Evolutionary conservation across 2,113 vertebrate species (phyloP).

Genomic region (Corapipo altera): DNA sequence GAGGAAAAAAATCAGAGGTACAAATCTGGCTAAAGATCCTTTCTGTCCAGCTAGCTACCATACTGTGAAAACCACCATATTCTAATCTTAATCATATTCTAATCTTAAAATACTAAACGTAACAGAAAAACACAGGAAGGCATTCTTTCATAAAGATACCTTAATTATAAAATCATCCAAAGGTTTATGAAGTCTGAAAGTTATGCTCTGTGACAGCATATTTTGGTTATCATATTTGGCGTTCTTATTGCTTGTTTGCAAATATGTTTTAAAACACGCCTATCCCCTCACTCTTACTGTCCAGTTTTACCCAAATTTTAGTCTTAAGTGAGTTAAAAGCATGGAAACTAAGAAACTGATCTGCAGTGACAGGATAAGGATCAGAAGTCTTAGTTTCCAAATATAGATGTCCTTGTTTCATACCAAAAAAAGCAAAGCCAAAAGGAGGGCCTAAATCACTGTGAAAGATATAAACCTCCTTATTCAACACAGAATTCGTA

Average conservation of each 20-base stretch:
- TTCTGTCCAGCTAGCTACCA: background rate
- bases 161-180: background rate
- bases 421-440: background rate
- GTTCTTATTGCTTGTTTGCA: background rate
- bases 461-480: background rate
- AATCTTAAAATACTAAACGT: background rate
- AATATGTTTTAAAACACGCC: background rate
- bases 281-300: background rate
- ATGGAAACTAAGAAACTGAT: background rate
- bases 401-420: background rate
- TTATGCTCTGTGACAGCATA: background rate
- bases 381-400: background rate
- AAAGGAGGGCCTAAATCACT: background rate
- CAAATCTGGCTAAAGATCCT: background rate
- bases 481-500: background rate
- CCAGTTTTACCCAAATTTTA: background rate
- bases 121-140: background rate
- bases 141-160: background rate
- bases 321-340: background rate
- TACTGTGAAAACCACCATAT: background rate
- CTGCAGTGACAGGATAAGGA: background rate
- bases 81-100: background rate
- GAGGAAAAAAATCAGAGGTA: background rate
- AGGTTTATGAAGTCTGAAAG: background rate
- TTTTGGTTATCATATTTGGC: background rate